Conservation (phyloP, 2,888 invertebrate species). For the Fissipunctia ypsillon region DNA sequence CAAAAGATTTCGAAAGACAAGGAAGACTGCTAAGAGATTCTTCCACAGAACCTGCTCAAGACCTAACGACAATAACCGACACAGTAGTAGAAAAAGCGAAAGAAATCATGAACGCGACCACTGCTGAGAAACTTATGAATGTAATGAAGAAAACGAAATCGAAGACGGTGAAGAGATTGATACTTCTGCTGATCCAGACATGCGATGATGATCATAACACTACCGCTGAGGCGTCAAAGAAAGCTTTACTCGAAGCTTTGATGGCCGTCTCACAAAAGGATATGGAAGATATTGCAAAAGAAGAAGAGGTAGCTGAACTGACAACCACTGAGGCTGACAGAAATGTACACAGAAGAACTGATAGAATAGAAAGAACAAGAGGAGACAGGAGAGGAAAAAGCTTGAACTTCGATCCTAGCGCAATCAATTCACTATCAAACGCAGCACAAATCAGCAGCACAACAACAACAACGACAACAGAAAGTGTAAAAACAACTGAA, state of each 20-base stretch:
- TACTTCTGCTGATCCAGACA: slow-evolving; percentile 94
- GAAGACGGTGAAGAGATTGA: slow-evolving; percentile 93
- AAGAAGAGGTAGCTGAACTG: slow-evolving; percentile 76
- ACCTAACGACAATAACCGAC: slow-evolving; percentile 92
- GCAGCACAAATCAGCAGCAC: slow-evolving; percentile 70
- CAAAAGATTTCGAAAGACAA: slow-evolving; percentile 77
- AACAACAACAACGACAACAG: slow-evolving; percentile 60
- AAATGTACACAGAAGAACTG: slow-evolving; percentile 77
- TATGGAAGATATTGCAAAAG: slow-evolving; percentile 87
- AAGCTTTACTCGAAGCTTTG: slow-evolving; percentile 92
- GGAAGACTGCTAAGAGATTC: slow-evolving; percentile 82
- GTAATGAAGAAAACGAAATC: slow-evolving; percentile 96
- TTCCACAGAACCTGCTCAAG: slow-evolving; percentile 90
- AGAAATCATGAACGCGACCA: slow-evolving; percentile 94
- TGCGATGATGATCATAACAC: slow-evolving; percentile 94
- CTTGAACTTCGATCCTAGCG: slow-evolving; percentile 81
- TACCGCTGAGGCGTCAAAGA: slow-evolving; percentile 93
- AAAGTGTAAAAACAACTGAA: slow-evolving; percentile 72
- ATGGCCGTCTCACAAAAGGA: slow-evolving; percentile 92
- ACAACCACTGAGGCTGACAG: slow-evolving; percentile 76
- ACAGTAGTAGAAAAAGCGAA: slow-evolving; percentile 93
- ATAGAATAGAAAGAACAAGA: slow-evolving; percentile 73
- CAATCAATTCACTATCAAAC: slow-evolving; percentile 83
- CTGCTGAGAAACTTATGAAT: slow-evolving; percentile 93
- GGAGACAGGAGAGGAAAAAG: slow-evolving; percentile 81